Conservation (phyloP, 2,113 vertebrate genomes). For the Spermophilus dauricus region DNA sequence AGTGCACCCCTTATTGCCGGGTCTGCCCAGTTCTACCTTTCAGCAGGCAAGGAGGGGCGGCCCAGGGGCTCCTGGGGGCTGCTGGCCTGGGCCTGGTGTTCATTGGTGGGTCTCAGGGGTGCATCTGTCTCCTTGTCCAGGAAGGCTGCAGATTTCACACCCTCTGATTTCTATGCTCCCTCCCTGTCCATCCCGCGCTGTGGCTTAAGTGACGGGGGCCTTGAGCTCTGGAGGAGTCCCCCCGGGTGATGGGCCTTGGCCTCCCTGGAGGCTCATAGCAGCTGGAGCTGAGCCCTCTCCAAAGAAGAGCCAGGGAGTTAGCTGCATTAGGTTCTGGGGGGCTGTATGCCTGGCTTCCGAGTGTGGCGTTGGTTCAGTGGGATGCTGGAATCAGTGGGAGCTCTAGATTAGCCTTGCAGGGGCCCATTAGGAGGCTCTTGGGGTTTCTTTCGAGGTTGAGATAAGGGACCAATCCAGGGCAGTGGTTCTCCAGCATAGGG, state of each 20-base stretch:
- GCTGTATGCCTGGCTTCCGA: background rate
- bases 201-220: background rate
- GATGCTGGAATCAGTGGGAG: background rate
- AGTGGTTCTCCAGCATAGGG: background rate
- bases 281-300: background rate
- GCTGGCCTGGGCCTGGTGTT: background rate
- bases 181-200: background rate
- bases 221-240: background rate
- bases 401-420: background rate
- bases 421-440: background rate
- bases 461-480: rapidly evolving
- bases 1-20: background rate
- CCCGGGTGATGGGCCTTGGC: background rate
- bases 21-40: background rate
- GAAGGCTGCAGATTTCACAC: background rate
- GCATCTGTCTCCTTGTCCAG: background rate
- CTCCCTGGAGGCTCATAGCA: background rate
- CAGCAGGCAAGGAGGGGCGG: background rate
- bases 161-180: background rate
- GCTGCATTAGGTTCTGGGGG: rapidly evolving
- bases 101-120: too few species aligned
- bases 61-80: too few species aligned
- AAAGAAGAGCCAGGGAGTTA: background rate
- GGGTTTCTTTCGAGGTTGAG: background rate
- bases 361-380: background rate